Evolutionary conservation across 92 coral and sea anemone genomes (phyloP).

Genomic region (Epizoanthus scotinus): DNA sequence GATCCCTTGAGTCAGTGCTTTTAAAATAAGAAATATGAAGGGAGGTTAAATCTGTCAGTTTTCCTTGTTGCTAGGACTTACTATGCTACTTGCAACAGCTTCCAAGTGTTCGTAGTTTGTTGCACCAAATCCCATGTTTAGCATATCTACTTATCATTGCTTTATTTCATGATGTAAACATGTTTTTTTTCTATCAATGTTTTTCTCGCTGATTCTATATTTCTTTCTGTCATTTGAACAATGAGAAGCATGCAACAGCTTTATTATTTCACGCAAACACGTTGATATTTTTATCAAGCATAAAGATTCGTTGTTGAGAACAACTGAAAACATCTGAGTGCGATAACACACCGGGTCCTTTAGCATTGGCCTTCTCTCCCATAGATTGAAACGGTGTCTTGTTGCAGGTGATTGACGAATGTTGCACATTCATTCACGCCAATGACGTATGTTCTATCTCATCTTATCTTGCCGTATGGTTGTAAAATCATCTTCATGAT

Average conservation of each 20-base stretch:
- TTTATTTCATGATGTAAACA: no score
- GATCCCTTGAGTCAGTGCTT: slow-evolving; percentile 24
- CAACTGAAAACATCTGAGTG: neutral
- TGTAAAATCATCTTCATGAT: neutral
- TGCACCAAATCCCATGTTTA: neutral
- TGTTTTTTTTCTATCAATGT: neutral
- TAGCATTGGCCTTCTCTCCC: slow-evolving; percentile 5
- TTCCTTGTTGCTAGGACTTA: neutral
- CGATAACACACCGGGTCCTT: neutral
- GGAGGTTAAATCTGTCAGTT: slow-evolving; percentile 16
- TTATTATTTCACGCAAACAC: neutral
- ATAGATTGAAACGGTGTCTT: slow-evolving; percentile 10
- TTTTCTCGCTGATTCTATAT: neutral
- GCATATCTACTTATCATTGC: no score
- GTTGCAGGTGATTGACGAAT: neutral
- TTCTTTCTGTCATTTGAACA: neutral
- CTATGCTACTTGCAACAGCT: neutral
- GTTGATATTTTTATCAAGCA: neutral
- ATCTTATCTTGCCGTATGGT: slow-evolving; percentile 11
- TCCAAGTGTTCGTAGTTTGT: slow-evolving; percentile 4
- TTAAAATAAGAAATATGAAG: neutral
- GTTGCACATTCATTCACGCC: neutral
- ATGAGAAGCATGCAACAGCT: neutral
- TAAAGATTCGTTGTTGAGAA: neutral
- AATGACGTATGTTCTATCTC: neutral